Conservation (phyloP, 2,113 vertebrate species). For the Syrrhaptes paradoxus region DNA sequence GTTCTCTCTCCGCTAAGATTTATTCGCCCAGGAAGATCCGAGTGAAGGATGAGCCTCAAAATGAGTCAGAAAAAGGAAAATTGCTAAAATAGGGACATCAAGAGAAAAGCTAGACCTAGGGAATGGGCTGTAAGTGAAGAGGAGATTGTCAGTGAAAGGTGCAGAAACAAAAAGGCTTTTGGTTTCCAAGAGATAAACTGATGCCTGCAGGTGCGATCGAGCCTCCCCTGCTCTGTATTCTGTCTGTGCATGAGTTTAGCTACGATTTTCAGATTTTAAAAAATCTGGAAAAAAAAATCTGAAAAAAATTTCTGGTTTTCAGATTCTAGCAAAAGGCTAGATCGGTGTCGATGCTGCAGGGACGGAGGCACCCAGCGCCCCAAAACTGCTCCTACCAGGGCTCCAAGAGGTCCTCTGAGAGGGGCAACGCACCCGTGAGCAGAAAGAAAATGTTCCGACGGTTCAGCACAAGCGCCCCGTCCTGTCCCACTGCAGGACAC, state of each 20-base stretch:
- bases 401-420: not conserved
- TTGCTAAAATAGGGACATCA: not conserved
- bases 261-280: too few species aligned
- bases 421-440: rapidly evolving
- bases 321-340: not conserved
- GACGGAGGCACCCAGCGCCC: not conserved
- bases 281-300: too few species aligned
- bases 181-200: not conserved
- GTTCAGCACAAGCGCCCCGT: not conserved
- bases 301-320: not conserved
- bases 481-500: not conserved
- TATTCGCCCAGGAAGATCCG: not conserved
- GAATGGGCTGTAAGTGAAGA: not conserved
- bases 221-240: not conserved
- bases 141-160: not conserved
- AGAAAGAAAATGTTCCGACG: not conserved
- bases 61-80: not conserved
- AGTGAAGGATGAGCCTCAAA: not conserved
- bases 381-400: not conserved
- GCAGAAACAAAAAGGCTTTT: not conserved
- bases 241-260: not conserved
- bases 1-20: not conserved
- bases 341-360: rapidly evolving
- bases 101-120: not conserved
- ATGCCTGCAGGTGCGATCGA: not conserved